phyloP scores from a whole-genome alignment of 2,113 vertebrate genomes.

The Limanda limanda region DNA sequence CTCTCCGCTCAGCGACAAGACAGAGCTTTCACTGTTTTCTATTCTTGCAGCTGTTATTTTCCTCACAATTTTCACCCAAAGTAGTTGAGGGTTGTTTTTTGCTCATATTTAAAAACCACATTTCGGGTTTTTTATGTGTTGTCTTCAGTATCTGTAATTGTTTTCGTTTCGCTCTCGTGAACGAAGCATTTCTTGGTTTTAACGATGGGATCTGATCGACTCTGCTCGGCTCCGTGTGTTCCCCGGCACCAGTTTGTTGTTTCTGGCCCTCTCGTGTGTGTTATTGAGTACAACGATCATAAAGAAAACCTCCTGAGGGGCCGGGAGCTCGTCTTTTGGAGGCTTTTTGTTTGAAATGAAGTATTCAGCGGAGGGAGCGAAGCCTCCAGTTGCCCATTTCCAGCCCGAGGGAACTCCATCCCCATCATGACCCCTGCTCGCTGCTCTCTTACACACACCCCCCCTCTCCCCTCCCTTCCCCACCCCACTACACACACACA shows the following conservation, averaged over 20 bases:
- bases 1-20: slow-evolving; percentile 32
- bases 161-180: slow-evolving; percentile 5
- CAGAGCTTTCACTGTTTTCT: slow-evolving; percentile 30
- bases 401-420: slow-evolving; percentile 34
- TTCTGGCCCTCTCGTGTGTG: slow-evolving; percentile 33
- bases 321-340: neutral
- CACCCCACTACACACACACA: neutral
- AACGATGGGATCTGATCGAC: slow-evolving; percentile 7
- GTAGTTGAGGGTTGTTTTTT: neutral
- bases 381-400: slow-evolving; percentile 67
- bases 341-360: slow-evolving; percentile 63
- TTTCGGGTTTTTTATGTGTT: neutral
- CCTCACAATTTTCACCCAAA: too few relatives aligned
- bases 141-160: slow-evolving; percentile 2
- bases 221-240: too few relatives aligned
- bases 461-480: neutral
- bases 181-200: neutral
- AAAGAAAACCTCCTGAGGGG: slow-evolving; percentile 29
- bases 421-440: slow-evolving; percentile 39
- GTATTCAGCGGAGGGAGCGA: slow-evolving; percentile 52
- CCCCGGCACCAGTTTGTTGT: neutral
- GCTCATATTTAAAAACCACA: neutral
- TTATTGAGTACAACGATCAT: slow-evolving; percentile 29
- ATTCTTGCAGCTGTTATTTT: neutral
- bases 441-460: slow-evolving; percentile 9